Base-by-base conservation (phyloP, 2,113 vertebrate genomes). In the Cyphomyrus plagiostoma region DNA sequence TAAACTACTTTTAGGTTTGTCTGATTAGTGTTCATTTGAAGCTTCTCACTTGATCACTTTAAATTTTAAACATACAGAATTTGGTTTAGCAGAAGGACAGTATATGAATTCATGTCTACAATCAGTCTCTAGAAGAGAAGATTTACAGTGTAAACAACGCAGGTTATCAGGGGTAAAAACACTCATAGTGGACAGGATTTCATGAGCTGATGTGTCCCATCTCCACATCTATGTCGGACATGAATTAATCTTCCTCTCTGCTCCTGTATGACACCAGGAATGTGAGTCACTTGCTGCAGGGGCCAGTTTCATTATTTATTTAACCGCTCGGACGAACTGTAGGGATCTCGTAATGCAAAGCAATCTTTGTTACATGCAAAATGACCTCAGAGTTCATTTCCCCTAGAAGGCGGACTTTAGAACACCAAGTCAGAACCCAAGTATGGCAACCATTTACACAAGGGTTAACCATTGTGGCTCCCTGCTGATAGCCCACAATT, bases 251-350 rank as follows among this genome's bases (percentile, higher is more conserved):
- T 42, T 19, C 13, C 30, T 39, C 19, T 42, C 74, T 2, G 74
- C 74, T 19, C 35, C 74, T 39, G 35, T 42, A 42, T 11, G 74
- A 80, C 35, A 19, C 74, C 35, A 42, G 74, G 35, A 80, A 80
- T 19, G 17, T 80, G 74, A 80, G 15, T 80, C 74, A 80, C 74
- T 39, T 35, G 35, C 17, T 42, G 74, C 35, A 80, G 35, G 30
- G 35, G 35, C 74, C 74, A 80, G 74, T 80, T 42, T 80, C 74
- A 80, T 42, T 80, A 80, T 80, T 80, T 80, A 80, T 80, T 80
- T 80, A 80, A 42, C 62, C 3, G n/a, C 62, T 70, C 10, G 62
- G 62, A 70, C 62, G 62, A 13, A 11, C 15, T 42, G 74, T 19
- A 42, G 35, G 74, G 30, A 80, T 80, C 35, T 39, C 35, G 30